Conservation (phyloP, 2,797 vertebrate genomes). For the Diplodus puntazzo region DNA sequence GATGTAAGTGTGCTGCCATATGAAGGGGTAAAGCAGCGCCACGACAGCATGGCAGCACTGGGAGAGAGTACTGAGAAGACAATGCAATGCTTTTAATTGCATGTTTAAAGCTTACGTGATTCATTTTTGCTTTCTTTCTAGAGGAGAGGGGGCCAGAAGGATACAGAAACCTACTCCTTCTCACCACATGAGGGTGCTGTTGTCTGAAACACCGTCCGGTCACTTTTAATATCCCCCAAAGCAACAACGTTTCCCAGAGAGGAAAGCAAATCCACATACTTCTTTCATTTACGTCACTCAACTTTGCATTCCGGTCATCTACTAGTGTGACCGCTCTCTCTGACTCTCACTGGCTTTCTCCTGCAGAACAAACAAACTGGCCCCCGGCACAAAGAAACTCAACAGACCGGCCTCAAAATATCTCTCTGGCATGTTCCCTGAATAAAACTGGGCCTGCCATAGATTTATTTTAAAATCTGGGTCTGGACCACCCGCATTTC, state of each 20-base stretch:
- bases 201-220: conserved; percentile 9
- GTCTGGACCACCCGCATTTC: conserved; percentile 55
- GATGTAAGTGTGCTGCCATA: conserved; percentile 99
- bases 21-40: conserved; percentile 95
- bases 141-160: not conserved
- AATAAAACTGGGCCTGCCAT: conserved; percentile 49
- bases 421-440: conserved; percentile 49
- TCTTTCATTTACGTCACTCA: conserved; percentile 63
- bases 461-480: conserved; percentile 43
- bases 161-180: not conserved
- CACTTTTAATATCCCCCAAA: not conserved
- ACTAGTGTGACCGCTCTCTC: conserved; percentile 51
- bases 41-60: conserved; percentile 95
- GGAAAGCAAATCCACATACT: conserved; percentile 41
- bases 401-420: conserved; percentile 60
- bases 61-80: conserved; percentile 90
- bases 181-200: conserved; percentile 52
- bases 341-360: conserved; percentile 63
- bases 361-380: conserved; percentile 65
- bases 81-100: not conserved
- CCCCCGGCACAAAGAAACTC: conserved; percentile 38
- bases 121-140: not conserved
- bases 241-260: conserved; percentile 56
- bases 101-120: not conserved
- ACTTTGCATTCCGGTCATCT: conserved; percentile 62